Percentiles rank a stretch among this genome's conserved stretches.
Conservation (phyloP, 2,797 vertebrate genomes). For the Myiothlypis coronata region DNA sequence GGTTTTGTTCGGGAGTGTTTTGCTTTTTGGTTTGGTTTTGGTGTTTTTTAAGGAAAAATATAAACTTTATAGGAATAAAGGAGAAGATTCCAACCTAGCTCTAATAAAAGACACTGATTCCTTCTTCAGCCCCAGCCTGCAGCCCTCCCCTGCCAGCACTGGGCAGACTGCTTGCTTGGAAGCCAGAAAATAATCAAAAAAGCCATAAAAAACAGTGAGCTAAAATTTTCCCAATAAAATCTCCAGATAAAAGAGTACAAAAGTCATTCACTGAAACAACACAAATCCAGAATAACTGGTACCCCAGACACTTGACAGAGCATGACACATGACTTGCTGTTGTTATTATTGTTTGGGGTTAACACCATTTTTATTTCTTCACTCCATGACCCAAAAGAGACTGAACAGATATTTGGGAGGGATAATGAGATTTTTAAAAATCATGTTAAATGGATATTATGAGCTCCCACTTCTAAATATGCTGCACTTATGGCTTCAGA, state of each 20-base stretch:
- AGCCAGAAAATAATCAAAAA: neutral
- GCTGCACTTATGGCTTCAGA: neutral
- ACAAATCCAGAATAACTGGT: neutral
- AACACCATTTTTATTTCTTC: neutral
- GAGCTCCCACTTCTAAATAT: neutral
- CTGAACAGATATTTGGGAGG: neutral
- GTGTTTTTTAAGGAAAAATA: neutral
- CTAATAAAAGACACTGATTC: neutral
- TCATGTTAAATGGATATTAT: neutral
- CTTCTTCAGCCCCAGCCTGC: neutral
- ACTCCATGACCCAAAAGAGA: neutral
- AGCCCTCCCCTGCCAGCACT: neutral
- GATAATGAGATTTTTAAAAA: neutral
- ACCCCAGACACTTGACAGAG: neutral
- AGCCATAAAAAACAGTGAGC: neutral
- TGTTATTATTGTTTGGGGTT: neutral
- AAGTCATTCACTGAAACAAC: neutral
- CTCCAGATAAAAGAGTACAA: neutral
- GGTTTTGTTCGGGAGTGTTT: neutral
- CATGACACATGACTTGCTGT: rapidly evolving
- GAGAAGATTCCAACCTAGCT: neutral
- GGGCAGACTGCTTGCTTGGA: neutral
- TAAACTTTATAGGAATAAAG: neutral
- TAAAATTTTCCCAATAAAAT: neutral
- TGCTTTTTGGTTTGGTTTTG: neutral